Conservation (phyloP, 2,113 vertebrate species). For the Aspidoscelis tigris region DNA sequence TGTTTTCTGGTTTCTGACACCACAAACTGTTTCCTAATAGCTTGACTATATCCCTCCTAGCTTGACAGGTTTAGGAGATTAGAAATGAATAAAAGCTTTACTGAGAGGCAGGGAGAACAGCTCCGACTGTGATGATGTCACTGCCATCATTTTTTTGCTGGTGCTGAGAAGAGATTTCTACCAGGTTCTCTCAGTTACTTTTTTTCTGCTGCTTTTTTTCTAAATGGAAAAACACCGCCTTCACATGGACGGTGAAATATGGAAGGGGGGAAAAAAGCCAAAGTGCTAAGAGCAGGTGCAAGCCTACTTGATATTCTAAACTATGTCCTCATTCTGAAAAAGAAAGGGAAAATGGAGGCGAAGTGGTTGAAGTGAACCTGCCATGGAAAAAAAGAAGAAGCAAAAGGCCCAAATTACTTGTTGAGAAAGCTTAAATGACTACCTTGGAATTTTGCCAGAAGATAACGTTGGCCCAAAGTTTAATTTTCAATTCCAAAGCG, state of each 20-base stretch:
- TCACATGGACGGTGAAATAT: neutral
- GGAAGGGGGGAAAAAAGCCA: neutral
- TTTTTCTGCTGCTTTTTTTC: conserved; percentile 13
- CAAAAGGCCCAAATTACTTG: conserved; percentile 1
- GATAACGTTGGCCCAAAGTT: neutral
- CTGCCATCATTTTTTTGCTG: neutral
- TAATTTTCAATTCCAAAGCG: conserved; percentile 29
- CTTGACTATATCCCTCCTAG: conserved; percentile 23
- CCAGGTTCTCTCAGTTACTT: neutral
- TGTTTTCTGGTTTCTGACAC: conserved; percentile 28
- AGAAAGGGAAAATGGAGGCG: neutral
- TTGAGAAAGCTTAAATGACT: neutral
- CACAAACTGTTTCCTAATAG: conserved; percentile 18
- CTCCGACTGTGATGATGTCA: neutral
- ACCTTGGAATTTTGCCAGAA: neutral
- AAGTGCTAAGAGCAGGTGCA: neutral
- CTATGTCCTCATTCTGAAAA: neutral
- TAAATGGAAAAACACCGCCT: neutral
- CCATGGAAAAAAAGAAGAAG: neutral
- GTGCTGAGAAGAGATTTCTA: neutral
- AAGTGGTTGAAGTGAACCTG: neutral
- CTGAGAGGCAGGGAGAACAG: neutral
- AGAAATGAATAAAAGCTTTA: conserved; percentile 37
- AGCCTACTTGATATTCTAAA: conserved; percentile 15
- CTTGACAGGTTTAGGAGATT: conserved; percentile 8